Percentiles rank a stretch among this genome's conserved stretches.
Conservation (phyloP, 2,888 invertebrate genomes). For the Tipula vernalis region DNA sequence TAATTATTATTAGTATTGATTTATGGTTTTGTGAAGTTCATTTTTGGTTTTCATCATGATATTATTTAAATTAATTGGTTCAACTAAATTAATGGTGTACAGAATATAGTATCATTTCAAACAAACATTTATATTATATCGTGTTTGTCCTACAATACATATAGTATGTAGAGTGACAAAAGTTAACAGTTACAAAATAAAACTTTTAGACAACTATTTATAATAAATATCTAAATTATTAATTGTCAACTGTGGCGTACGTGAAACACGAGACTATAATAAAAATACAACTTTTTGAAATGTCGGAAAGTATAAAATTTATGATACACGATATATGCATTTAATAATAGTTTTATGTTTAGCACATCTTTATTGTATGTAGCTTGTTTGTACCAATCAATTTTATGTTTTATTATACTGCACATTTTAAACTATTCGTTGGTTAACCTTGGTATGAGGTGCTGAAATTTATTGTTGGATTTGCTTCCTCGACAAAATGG, state of each 20-base stretch:
- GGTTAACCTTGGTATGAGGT: too few relatives aligned
- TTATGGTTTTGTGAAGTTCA: background rate
- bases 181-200: background rate
- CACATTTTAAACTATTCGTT: too few relatives aligned
- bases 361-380: background rate
- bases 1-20: background rate
- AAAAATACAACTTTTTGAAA: background rate
- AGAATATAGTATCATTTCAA: background rate
- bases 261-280: background rate
- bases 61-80: background rate
- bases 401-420: too few relatives aligned
- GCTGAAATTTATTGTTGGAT: too few relatives aligned
- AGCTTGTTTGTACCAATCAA: background rate
- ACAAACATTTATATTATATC: background rate
- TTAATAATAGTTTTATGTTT: background rate
- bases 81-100: background rate
- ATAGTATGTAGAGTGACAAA: background rate
- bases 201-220: background rate
- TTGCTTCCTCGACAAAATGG: too few relatives aligned
- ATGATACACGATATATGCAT: background rate
- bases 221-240: background rate
- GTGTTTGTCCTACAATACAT: background rate
- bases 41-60: background rate
- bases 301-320: background rate
- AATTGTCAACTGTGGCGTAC: background rate